Evolutionary conservation across 2,888 invertebrate genomes (phyloP), one percentile per base, ranked within the genome.

Genomic region (Thyatira batis): DNA sequence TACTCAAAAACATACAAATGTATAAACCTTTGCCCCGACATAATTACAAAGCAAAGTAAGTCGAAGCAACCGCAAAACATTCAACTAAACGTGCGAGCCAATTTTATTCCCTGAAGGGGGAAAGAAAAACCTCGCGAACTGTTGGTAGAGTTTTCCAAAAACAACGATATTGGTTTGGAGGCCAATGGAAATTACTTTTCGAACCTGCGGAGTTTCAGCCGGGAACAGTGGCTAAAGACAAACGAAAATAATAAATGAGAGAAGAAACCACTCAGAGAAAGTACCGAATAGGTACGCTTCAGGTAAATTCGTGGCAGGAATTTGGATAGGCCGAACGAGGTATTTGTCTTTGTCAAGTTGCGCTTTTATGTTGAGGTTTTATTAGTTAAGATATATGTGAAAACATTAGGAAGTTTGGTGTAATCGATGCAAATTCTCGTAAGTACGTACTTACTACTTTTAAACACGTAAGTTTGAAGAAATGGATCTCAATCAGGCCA

Each of bases 151-250:
- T 73, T 74, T 69, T 62, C 52, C 67, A 73, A 66, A 79, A 76
- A 75, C 74, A 78, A 67, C 63, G 62, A 68, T 67, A 74, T 71
- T 65, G 63, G 60, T 72, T 54, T 57, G 59, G 61, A 70, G 60
- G 63, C 66, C 73, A 66, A 73, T 75, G 70, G 69, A 79, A 78
- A 79, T 78, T 76, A 75, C 71, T 76, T 78, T 69, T 51, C 58
- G 58, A 76, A 72, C 63, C 69, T 67, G 30, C 43, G 33, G 49
- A 57, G 50, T 55, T 57, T 52, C 44, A 65, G 58, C 67, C 63
- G 65, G 65, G 62, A 71, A 66, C 54, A 55, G 65, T 61, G 52
- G 67, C 63, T 63, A 61, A 72, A 69, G 70, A 73, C 73, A 71
- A 76, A 71, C 65, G 69, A 65, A 74, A 77, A 78, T 73, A 73